These are phyloP conservation scores for Nineta flava DNA, from an alignment of 2,888 invertebrate species.

Conservation along the genomic window DNA sequence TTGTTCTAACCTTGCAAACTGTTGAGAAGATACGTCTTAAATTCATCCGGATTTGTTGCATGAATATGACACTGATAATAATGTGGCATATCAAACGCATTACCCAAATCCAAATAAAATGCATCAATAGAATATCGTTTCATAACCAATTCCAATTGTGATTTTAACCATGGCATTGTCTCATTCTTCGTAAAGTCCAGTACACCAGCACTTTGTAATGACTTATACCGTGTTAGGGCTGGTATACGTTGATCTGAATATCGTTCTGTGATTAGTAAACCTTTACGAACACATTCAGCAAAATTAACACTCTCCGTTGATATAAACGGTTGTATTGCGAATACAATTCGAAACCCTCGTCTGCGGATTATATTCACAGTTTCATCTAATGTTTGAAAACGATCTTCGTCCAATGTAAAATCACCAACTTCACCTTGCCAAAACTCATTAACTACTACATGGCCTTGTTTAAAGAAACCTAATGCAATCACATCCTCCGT, in stretches of 20 bases:
- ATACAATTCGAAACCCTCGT: slow-evolving; percentile 71
- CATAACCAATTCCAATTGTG: slow-evolving; percentile 52
- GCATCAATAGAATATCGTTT: slow-evolving; percentile 67
- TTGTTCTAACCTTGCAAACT: slow-evolving; percentile 40
- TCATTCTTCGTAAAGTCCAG: slow-evolving; percentile 74
- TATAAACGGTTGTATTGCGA: slow-evolving; percentile 83
- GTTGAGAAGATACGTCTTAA: slow-evolving; percentile 55
- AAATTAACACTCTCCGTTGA: slow-evolving; percentile 74
- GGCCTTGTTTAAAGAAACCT: slow-evolving; percentile 62
- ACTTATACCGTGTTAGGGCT: slow-evolving; percentile 67
- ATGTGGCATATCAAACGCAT: slow-evolving; percentile 72
- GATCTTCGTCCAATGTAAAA: slow-evolving; percentile 56
- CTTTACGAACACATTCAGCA: slow-evolving; percentile 56
- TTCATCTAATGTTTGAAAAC: slow-evolving; percentile 64
- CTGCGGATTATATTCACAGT: slow-evolving; percentile 67
- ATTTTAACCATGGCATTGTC: slow-evolving; percentile 60
- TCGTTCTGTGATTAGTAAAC: slow-evolving; percentile 64
- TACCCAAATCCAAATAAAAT: slow-evolving; percentile 69
- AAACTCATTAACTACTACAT: slow-evolving; percentile 61
- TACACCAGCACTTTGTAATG: slow-evolving; percentile 64
- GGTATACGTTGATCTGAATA: slow-evolving; percentile 65
- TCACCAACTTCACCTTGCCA: slow-evolving; percentile 81
- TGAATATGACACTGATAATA: slow-evolving; percentile 64
- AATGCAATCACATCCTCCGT: slow-evolving; percentile 69
- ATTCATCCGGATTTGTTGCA: slow-evolving; percentile 66